Evolutionary conservation across 2,888 invertebrate species (phyloP).

Genomic region (Drosophila kokeensis): DNA sequence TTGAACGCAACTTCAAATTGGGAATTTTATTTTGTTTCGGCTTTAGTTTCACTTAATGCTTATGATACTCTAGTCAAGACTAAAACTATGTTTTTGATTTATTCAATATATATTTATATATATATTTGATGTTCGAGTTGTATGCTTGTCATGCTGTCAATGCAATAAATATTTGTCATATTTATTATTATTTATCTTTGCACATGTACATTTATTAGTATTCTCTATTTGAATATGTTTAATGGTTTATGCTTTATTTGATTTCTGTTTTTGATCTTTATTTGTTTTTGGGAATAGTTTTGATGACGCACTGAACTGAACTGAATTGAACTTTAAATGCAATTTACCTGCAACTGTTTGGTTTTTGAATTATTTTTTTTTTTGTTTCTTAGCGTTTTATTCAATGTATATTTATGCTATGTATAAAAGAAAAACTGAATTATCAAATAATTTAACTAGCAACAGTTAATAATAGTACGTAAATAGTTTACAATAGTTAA

Average conservation of each 20-base stretch:
- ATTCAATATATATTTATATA: conserved; percentile 15
- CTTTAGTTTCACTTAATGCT: conserved; percentile 13
- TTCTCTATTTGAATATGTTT: conserved; percentile 30
- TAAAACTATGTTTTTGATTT: conserved; percentile 29
- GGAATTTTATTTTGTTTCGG: background rate
- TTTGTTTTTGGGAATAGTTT: conserved; percentile 29
- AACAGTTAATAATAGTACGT: conserved; percentile 57
- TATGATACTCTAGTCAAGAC: conserved; percentile 21
- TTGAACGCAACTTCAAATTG: background rate
- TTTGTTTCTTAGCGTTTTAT: background rate
- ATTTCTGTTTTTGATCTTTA: conserved; percentile 64
- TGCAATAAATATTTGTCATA: conserved; percentile 21
- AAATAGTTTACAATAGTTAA: conserved; percentile 75
- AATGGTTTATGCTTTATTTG: conserved; percentile 57
- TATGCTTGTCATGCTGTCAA: conserved; percentile 14
- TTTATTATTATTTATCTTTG: conserved; percentile 51
- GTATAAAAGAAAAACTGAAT: conserved; percentile 14
- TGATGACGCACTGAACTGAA: conserved; percentile 37
- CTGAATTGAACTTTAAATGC: conserved; percentile 61
- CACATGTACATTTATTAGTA: conserved; percentile 35
- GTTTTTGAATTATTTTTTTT: conserved; percentile 13
- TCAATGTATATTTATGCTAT: conserved; percentile 23
- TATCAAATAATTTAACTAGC: conserved; percentile 50
- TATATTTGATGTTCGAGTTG: conserved; percentile 2
- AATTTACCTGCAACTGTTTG: conserved; percentile 66